phyloP scores from a whole-genome alignment of 2,888 invertebrate genomes.

The Diplolepis rosae region DNA sequence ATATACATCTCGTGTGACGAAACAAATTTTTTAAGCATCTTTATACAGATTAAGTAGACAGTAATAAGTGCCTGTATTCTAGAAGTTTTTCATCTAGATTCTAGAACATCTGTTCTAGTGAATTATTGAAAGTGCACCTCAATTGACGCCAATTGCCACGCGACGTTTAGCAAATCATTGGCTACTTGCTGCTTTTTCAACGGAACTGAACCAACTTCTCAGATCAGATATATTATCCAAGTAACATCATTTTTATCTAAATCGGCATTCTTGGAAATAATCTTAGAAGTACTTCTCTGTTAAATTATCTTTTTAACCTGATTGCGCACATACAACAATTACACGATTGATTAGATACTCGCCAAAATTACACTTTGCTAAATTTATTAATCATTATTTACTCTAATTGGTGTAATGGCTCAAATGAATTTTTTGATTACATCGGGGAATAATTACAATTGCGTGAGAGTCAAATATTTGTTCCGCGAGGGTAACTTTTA shows the following conservation, averaged over 20 bases:
- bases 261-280: neutral
- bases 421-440: neutral
- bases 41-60: neutral
- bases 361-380: neutral
- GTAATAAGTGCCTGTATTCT: neutral
- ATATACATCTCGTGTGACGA: neutral
- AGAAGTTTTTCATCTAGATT: conserved; percentile 8
- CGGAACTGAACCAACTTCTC: conserved; percentile 2
- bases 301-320: too few relatives aligned
- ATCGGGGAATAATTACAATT: neutral
- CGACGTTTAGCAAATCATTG: conserved; percentile 34
- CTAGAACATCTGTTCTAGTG: conserved; percentile 39
- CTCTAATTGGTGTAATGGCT: neutral
- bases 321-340: neutral
- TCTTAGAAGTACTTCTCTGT: neutral
- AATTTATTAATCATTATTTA: neutral
- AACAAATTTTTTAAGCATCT: neutral
- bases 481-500: neutral
- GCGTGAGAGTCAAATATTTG: neutral
- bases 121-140: conserved; percentile 64
- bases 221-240: neutral
- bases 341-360: neutral
- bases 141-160: conserved; percentile 68
- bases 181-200: neutral
- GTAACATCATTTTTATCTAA: conserved; percentile 1